Evolutionary conservation across 2,888 invertebrate genomes (phyloP).

Genomic region (Drosophila neotestacea): DNA sequence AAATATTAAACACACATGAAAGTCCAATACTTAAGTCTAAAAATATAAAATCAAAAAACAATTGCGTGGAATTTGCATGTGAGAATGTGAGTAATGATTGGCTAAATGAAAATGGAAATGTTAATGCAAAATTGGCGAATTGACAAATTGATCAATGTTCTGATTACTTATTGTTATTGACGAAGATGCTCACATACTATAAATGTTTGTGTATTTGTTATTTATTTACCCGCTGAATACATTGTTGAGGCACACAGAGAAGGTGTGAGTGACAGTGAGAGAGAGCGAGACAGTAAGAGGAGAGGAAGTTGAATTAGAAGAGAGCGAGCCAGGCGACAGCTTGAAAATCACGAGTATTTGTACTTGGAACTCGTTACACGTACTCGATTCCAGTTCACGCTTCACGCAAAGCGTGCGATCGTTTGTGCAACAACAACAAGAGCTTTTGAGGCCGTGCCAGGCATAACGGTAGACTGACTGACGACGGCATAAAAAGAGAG

Average conservation of each 20-base stretch:
- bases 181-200: conserved; percentile 18
- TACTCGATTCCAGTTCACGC: conserved; percentile 45
- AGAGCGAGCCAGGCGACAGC: conserved; percentile 29
- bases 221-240: conserved; percentile 84
- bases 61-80: conserved; percentile 32
- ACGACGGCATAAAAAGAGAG: conserved; percentile 5
- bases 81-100: conserved; percentile 21
- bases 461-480: conserved; percentile 59
- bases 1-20: conserved; percentile 15
- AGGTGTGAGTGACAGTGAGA: conserved; percentile 11
- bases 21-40: conserved; percentile 28
- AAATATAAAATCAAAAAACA: conserved; percentile 35
- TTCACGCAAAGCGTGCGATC: conserved; percentile 52
- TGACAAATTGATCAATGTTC: conserved; percentile 28
- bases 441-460: conserved; percentile 13
- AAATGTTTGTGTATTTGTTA: conserved; percentile 19
- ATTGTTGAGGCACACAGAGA: conserved; percentile 55
- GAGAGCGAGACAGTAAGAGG: conserved; percentile 9
- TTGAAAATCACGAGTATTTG: conserved; percentile 32
- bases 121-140: conserved; percentile 10
- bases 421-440: conserved; percentile 40
- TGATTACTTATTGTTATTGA: conserved; percentile 6
- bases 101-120: conserved; percentile 9
- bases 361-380: conserved; percentile 42
- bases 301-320: conserved; percentile 36